Percentiles rank a stretch among this genome's conserved stretches.
These are phyloP conservation scores for Emesis russula DNA, from an alignment of 2,888 invertebrate species.

Conservation along the genomic window DNA sequence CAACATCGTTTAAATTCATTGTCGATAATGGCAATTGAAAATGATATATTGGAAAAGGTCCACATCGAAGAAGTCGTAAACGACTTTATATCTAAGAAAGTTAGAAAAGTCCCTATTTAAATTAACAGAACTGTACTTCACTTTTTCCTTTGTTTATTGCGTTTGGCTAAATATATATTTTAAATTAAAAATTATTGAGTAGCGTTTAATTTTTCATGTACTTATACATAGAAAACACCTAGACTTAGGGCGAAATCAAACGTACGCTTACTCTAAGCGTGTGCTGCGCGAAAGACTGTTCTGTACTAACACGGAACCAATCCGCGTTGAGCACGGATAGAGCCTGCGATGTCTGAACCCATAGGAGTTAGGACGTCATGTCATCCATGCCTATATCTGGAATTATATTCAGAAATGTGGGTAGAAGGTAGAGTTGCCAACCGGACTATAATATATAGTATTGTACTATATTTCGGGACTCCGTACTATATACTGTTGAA, in stretches of 20 bases:
- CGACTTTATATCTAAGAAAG: constrained; percentile 25
- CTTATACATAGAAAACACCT: constrained; percentile 11
- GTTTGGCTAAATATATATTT: constrained; percentile 17
- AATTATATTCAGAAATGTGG: no score
- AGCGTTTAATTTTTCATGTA: constrained; percentile 32
- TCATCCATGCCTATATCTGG: no score
- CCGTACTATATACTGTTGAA: no score
- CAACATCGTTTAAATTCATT: constrained; percentile 1
- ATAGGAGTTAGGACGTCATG: no score
- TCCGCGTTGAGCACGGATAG: no score
- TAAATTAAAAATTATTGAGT: constrained; percentile 20
- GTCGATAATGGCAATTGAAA: constrained; percentile 3
- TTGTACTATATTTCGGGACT: no score
- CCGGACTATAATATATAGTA: no score
- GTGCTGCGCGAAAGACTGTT: background rate
- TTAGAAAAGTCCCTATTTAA: constrained; percentile 29
- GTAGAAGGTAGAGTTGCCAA: no score
- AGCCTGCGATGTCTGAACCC: no score
- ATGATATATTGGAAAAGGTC: constrained; percentile 28
- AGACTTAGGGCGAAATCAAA: background rate
- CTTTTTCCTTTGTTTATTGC: background rate
- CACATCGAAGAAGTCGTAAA: constrained; percentile 28
- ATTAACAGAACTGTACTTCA: constrained; percentile 11
- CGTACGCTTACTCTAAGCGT: background rate
- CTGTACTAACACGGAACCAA: no score